Percentiles rank a stretch among this genome's conserved stretches.
Conservation (phyloP, 1,140 invertebrate species). For the Lordiphosa mommai region DNA sequence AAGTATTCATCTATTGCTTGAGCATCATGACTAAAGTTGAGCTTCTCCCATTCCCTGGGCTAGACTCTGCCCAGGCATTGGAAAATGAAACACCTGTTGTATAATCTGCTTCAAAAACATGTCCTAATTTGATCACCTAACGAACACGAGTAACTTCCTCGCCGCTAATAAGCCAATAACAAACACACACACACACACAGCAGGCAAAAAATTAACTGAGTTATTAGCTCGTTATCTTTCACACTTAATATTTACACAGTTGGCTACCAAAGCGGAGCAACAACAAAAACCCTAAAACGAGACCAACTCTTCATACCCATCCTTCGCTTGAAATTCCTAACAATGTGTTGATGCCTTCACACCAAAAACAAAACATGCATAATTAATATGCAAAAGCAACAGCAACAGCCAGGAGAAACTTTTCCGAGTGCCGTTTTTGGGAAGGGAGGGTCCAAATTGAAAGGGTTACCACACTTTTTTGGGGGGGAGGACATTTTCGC, state of each 20-base stretch:
- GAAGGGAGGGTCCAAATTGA: conserved; percentile 44
- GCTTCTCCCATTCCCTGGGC: no score
- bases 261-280: conserved; percentile 35
- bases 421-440: conserved; percentile 50
- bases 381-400: conserved; percentile 72
- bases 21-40: no score
- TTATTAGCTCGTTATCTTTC: conserved; percentile 75
- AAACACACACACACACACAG: conserved; percentile 4
- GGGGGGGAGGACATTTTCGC: conserved; percentile 55
- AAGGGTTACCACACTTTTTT: conserved; percentile 66
- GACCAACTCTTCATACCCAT: not conserved
- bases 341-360: conserved; percentile 78
- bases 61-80: no score
- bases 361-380: conserved; percentile 77
- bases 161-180: conserved; percentile 10
- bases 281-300: conserved; percentile 8
- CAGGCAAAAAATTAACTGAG: conserved; percentile 45
- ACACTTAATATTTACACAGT: conserved; percentile 73
- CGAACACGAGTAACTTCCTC: not conserved
- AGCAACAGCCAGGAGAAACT: conserved; percentile 36
- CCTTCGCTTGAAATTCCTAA: conserved; percentile 50
- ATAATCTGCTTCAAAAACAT: no score
- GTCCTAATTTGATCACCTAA: no score
- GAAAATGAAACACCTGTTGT: not conserved
- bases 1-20: no score